Percentiles rank a stretch among this genome's conserved stretches.
These are phyloP conservation scores for Crotophaga sulcirostris DNA, from an alignment of 2,113 vertebrate species.

Conservation along the genomic window DNA sequence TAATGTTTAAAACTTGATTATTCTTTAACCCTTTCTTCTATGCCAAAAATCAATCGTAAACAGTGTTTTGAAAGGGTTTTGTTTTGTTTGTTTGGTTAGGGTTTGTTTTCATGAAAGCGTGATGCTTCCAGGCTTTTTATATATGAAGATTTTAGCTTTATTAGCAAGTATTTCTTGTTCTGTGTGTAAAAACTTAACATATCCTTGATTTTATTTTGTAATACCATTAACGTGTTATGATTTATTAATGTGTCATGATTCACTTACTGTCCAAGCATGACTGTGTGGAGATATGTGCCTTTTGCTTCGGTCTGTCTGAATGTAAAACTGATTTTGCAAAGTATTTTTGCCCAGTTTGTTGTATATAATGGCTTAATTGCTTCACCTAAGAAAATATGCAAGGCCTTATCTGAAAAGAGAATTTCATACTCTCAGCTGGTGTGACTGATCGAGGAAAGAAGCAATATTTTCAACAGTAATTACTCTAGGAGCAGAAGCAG, in stretches of 20 bases:
- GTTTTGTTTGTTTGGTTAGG: not conserved
- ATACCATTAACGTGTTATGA: not conserved
- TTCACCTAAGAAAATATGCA: not conserved
- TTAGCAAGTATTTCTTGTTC: not conserved
- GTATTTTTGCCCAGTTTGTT: not conserved
- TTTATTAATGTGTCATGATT: not conserved
- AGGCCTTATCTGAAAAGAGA: not conserved
- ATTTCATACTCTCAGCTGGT: not conserved
- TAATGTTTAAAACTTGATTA: not conserved
- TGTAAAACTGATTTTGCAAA: not conserved
- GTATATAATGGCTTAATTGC: not conserved
- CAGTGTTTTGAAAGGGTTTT: not conserved
- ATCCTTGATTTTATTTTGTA: not conserved
- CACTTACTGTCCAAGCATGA: not conserved
- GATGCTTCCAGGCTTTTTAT: not conserved
- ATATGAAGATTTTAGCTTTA: not conserved
- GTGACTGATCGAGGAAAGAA: not conserved
- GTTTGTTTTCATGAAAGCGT: not conserved
- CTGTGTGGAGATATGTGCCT: not conserved
- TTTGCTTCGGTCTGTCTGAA: not conserved
- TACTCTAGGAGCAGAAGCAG: not conserved
- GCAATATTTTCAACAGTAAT: constrained; percentile 1
- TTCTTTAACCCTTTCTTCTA: not conserved
- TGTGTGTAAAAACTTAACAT: not conserved
- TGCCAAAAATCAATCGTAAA: not conserved